Conservation (phyloP, 2,888 invertebrate species). For the Chydorus sphaericus region DNA sequence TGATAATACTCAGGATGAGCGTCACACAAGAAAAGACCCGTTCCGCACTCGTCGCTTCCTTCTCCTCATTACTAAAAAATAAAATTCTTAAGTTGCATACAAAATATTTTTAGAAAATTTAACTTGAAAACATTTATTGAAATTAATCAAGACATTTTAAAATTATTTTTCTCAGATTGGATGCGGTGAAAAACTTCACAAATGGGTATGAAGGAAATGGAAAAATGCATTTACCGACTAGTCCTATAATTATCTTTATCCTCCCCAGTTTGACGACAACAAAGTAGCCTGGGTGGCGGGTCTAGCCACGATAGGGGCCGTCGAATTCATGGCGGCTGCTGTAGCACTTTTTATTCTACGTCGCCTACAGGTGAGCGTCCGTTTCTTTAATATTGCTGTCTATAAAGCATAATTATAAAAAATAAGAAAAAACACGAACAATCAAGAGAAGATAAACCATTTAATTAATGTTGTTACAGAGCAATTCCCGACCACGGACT, state of each 20-base stretch:
- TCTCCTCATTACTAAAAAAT: too few relatives aligned
- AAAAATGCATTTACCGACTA: background rate
- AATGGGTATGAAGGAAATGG: constrained; percentile 20
- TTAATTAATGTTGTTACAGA: background rate
- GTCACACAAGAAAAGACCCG: too few relatives aligned
- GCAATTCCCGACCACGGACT: constrained; percentile 2
- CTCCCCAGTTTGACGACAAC: constrained; percentile 22
- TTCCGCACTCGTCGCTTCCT: too few relatives aligned
- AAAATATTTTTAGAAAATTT: too few relatives aligned
- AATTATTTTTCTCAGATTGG: too few relatives aligned
- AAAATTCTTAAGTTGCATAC: too few relatives aligned
- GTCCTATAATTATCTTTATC: background rate
- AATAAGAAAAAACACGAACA: too few relatives aligned
- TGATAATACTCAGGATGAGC: too few relatives aligned
- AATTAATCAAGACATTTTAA: too few relatives aligned
- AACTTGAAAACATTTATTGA: too few relatives aligned
- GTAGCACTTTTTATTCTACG: constrained; percentile 14
- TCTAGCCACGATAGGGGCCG: constrained; percentile 14
- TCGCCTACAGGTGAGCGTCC: background rate
- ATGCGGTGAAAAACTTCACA: constrained; percentile 25
- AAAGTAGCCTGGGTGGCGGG: constrained; percentile 26
- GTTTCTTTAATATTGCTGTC: background rate
- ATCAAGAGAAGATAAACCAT: background rate
- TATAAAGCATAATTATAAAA: too few relatives aligned
- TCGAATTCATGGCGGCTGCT: constrained; percentile 15